phyloP scores from a whole-genome alignment of 2,113 vertebrate genomes.

The Microtus pennsylvanicus region DNA sequence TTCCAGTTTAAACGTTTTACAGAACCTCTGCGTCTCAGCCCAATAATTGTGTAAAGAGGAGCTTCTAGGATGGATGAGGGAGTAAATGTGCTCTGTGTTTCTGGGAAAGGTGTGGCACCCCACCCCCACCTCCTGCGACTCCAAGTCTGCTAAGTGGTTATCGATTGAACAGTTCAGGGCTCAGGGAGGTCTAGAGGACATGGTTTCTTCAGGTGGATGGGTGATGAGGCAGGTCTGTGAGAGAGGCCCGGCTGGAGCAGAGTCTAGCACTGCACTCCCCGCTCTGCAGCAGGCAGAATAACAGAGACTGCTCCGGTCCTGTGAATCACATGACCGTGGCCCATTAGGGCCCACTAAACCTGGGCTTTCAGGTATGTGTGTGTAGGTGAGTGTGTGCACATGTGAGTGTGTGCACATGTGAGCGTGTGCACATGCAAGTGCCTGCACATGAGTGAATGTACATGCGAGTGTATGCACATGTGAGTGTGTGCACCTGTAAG shows the following conservation, averaged over 20 bases:
- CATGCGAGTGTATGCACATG: background rate
- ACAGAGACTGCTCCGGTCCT: background rate
- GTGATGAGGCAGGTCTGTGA: background rate
- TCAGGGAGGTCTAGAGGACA: constrained; percentile 12
- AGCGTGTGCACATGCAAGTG: no score
- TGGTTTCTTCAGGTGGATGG: background rate
- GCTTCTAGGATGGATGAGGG: background rate
- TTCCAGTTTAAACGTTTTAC: constrained; percentile 31
- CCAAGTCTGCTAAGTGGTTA: background rate
- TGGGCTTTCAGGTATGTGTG: background rate
- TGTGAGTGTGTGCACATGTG: background rate
- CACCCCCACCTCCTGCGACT: background rate
- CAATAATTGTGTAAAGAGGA: background rate
- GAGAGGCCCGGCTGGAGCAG: background rate
- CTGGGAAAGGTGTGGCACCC: background rate
- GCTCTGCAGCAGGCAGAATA: background rate
- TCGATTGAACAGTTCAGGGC: background rate
- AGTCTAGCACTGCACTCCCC: background rate
- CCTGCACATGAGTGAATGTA: accelerated
- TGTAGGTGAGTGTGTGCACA: background rate
- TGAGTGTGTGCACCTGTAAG: no score
- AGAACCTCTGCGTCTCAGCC: constrained; percentile 26
- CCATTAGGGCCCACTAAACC: no score
- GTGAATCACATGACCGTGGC: background rate
- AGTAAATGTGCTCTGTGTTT: constrained; percentile 40